A percentile compares a stretch with the other conserved stretches of the same genome.
Evolutionary conservation across 2,113 vertebrate genomes (phyloP).

Genomic region (Engraulis encrasicolus): DNA sequence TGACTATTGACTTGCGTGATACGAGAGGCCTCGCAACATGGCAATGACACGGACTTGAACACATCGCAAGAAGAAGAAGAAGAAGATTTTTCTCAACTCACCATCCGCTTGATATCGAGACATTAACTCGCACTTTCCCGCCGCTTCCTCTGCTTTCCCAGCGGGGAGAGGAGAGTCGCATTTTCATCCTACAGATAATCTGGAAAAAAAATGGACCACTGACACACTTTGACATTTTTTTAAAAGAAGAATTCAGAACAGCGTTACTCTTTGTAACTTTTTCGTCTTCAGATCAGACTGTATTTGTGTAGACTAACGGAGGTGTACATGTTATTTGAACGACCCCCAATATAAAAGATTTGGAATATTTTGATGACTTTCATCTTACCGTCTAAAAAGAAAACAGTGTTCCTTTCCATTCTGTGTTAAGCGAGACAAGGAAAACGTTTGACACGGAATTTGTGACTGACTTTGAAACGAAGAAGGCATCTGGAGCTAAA

Average conservation of each 20-base stretch:
- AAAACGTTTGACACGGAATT: slow-evolving; percentile 59
- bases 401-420: slow-evolving; percentile 68
- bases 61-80: slow-evolving; percentile 75
- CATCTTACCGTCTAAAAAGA: slow-evolving; percentile 77
- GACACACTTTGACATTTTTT: slow-evolving; percentile 61
- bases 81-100: slow-evolving; percentile 75
- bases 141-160: slow-evolving; percentile 25
- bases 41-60: slow-evolving; percentile 65
- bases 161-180: slow-evolving; percentile 35
- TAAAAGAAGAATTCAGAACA: slow-evolving; percentile 51
- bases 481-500: slow-evolving; percentile 58
- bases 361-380: slow-evolving; percentile 59
- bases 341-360: slow-evolving; percentile 67
- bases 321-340: not conserved
- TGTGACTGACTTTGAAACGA: slow-evolving; percentile 58
- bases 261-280: not conserved
- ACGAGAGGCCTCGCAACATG: slow-evolving; percentile 61
- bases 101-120: slow-evolving; percentile 75
- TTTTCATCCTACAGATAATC: slow-evolving; percentile 59
- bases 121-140: slow-evolving; percentile 38
- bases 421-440: slow-evolving; percentile 56
- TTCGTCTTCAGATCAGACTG: not conserved
- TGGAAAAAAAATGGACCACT: slow-evolving; percentile 66
- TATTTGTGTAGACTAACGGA: not conserved
- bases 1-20: slow-evolving; percentile 59